Evolutionary conservation across 2,113 vertebrate species (phyloP).

Genomic region (Pleuronectes platessa): DNA sequence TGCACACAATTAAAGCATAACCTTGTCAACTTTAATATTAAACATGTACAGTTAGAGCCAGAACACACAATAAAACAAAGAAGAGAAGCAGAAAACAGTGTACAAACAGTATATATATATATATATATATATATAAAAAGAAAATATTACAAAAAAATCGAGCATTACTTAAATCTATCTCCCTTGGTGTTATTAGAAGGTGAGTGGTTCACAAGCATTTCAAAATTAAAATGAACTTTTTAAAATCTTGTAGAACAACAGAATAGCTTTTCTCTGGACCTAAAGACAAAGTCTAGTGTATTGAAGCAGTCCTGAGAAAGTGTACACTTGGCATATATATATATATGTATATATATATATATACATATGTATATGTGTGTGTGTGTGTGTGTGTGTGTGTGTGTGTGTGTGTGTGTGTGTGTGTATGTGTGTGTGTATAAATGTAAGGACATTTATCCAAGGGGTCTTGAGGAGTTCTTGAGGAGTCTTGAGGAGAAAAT

Average conservation of each 20-base stretch:
- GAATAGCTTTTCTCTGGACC: constrained; percentile 13
- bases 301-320: constrained; percentile 59
- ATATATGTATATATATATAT: too few relatives aligned
- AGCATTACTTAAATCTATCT: constrained; percentile 32
- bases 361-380: not conserved
- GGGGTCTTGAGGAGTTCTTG: constrained; percentile 20
- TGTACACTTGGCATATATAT: constrained; percentile 40
- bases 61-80: constrained; percentile 66
- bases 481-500: not conserved
- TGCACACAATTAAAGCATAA: constrained; percentile 63
- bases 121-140: constrained; percentile 45
- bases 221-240: too few relatives aligned
- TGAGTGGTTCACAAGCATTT: constrained; percentile 8
- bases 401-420: too few relatives aligned
- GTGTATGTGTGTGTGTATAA: not conserved
- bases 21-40: constrained; percentile 81
- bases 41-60: constrained; percentile 82
- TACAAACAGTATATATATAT: constrained; percentile 53
- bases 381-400: not conserved
- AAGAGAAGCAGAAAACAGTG: constrained; percentile 68
- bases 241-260: constrained; percentile 25
- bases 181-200: constrained; percentile 32
- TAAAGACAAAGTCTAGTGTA: constrained; percentile 13
- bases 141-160: constrained; percentile 56
- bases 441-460: constrained; percentile 1